These are phyloP conservation scores for Zelleria hepariella DNA, from an alignment of 2,888 invertebrate species.

Conservation along the genomic window DNA sequence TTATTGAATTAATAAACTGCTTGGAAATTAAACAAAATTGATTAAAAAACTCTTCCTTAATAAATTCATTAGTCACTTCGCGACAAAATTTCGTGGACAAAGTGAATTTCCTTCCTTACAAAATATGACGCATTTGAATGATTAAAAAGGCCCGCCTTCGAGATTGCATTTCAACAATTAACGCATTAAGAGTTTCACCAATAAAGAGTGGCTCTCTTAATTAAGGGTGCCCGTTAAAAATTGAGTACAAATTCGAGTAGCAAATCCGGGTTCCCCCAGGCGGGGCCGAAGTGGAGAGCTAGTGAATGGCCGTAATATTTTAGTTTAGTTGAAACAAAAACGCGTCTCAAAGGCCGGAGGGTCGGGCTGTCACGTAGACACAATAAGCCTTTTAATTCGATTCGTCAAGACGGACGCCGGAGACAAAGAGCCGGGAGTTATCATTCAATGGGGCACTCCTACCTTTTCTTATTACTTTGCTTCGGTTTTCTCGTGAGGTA, in stretches of 20 bases:
- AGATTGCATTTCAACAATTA: slow-evolving; percentile 72
- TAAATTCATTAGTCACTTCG: slow-evolving; percentile 6
- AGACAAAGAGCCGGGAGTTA: slow-evolving; percentile 67
- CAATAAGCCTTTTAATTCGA: slow-evolving; percentile 73
- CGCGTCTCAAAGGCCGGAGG: slow-evolving; percentile 39
- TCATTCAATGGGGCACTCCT: slow-evolving; percentile 72
- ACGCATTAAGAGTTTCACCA: slow-evolving; percentile 68
- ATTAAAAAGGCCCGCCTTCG: slow-evolving; percentile 56
- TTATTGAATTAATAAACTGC: not conserved
- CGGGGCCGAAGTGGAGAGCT: slow-evolving; percentile 37
- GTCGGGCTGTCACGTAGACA: slow-evolving; percentile 68
- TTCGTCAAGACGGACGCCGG: slow-evolving; percentile 68
- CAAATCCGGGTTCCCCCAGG: slow-evolving; percentile 39
- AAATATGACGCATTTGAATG: slow-evolving; percentile 61
- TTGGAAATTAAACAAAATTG: slow-evolving; percentile 8
- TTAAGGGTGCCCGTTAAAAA: slow-evolving; percentile 69
- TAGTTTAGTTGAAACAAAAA: slow-evolving; percentile 71
- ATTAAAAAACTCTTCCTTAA: slow-evolving; percentile 10
- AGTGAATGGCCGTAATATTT: slow-evolving; percentile 71
- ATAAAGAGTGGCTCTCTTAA: slow-evolving; percentile 68
- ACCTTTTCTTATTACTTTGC: slow-evolving; percentile 70
- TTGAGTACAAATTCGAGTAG: slow-evolving; percentile 72
- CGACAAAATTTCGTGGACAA: slow-evolving; percentile 12
- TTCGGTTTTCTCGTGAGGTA: slow-evolving; percentile 59
- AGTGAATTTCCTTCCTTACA: slow-evolving; percentile 20